Conservation (phyloP, 2,888 invertebrate species). For the Chorisops tibialis region DNA sequence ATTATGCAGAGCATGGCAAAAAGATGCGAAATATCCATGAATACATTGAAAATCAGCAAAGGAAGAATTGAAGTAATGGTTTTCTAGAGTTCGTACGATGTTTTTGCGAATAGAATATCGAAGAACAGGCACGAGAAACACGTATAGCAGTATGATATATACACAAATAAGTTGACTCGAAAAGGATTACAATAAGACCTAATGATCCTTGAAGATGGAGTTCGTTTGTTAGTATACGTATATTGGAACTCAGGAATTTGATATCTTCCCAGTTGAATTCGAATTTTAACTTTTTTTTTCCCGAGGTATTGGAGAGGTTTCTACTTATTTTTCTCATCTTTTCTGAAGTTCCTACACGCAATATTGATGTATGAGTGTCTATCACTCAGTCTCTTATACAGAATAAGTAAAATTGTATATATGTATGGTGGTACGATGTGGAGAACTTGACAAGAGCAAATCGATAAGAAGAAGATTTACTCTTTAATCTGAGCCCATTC, state of each 20-base stretch:
- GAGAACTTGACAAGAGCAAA: not conserved
- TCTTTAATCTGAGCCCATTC: slow-evolving; percentile 27
- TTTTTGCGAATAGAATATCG: not conserved
- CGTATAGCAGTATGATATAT: not conserved
- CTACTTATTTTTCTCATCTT: not conserved
- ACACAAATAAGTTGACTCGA: slow-evolving; percentile 29
- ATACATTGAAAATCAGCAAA: slow-evolving; percentile 5
- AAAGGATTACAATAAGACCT: slow-evolving; percentile 34
- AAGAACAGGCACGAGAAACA: not conserved
- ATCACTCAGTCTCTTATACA: too few species aligned
- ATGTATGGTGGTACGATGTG: not conserved
- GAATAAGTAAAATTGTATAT: not conserved
- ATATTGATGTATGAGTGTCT: not conserved
- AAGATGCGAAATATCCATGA: not conserved
- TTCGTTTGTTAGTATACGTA: slow-evolving; percentile 27
- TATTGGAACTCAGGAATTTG: slow-evolving; percentile 29
- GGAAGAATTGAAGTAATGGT: slow-evolving; percentile 6
- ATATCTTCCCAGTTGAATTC: slow-evolving; percentile 15
- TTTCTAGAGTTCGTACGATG: not conserved
- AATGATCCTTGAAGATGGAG: slow-evolving; percentile 34
- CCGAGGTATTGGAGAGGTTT: not conserved
- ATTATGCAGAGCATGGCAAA: slow-evolving; percentile 14
- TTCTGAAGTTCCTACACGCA: not conserved
- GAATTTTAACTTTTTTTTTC: not conserved
- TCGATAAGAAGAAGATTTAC: slow-evolving; percentile 10